phyloP scores from a whole-genome alignment of 2,888 invertebrate genomes.

The Digitonthophagus gazella region DNA sequence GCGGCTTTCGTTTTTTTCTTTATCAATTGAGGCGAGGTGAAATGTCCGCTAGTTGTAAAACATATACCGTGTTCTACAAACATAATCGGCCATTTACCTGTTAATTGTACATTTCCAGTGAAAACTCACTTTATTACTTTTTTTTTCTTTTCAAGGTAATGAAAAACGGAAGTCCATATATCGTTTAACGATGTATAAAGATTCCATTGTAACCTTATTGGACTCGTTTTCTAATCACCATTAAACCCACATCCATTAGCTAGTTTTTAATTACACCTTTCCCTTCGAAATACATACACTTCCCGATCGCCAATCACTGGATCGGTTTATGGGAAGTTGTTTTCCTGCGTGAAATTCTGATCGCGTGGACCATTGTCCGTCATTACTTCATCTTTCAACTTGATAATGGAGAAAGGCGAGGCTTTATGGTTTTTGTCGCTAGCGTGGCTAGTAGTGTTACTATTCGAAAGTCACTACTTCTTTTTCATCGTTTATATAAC shows the following conservation, averaged over 20 bases:
- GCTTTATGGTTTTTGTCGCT: no score
- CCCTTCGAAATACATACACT: not conserved
- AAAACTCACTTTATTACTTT: no score
- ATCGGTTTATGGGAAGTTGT: not conserved
- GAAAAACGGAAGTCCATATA: no score
- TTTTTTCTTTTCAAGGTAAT: no score
- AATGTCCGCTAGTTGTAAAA: not conserved
- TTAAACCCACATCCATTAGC: not conserved
- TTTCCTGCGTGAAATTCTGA: no score
- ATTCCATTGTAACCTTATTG: not conserved
- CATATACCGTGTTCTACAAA: not conserved
- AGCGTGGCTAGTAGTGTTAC: no score
- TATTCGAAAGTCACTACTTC: no score
- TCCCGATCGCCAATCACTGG: no score
- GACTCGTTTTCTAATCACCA: not conserved
- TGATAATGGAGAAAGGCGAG: not conserved
- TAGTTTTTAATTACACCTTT: not conserved
- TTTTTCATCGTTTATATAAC: no score
- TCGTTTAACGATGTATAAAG: not conserved
- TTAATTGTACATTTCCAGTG: no score
- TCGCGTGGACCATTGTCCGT: not conserved
- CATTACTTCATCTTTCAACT: no score
- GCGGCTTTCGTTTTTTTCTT: not conserved
- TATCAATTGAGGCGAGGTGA: not conserved
- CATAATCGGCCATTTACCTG: not conserved